Conservation (phyloP, 1,140 invertebrate species). For the Trichonephila inaurata region DNA sequence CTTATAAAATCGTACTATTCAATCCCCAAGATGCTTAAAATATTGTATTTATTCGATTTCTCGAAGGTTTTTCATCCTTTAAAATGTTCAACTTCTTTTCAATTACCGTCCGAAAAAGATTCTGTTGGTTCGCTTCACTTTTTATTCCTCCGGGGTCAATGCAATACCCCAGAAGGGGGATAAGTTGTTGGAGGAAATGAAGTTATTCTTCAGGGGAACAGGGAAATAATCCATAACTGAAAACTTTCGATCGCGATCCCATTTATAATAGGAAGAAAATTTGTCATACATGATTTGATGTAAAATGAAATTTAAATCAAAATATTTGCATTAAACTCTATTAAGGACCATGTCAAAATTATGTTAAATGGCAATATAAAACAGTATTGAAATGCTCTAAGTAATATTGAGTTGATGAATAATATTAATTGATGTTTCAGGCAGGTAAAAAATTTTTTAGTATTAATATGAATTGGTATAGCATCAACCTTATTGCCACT, state of each 20-base stretch:
- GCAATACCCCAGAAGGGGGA: neutral
- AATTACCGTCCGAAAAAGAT: conserved; percentile 21
- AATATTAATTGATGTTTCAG: no score
- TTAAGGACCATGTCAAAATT: no score
- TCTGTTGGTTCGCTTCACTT: neutral
- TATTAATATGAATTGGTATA: no score
- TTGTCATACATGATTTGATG: no score
- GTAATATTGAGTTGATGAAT: no score
- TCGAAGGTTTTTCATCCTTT: neutral
- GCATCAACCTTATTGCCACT: no score
- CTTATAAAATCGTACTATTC: neutral
- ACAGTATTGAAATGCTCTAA: no score
- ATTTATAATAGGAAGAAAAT: no score
- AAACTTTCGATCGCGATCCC: neutral
- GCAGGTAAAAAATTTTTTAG: no score
- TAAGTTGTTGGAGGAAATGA: conserved; percentile 13
- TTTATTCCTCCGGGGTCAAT: conserved; percentile 11
- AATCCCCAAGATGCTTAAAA: conserved; percentile 25
- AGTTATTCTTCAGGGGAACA: neutral
- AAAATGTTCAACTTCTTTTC: conserved; percentile 15
- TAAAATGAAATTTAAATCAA: no score
- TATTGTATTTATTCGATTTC: conserved; percentile 31
- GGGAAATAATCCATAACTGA: neutral
- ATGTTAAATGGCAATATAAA: no score
- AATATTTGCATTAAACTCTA: no score